phyloP scores from a whole-genome alignment of 2,113 vertebrate genomes.

The Hippocampus zosterae region DNA sequence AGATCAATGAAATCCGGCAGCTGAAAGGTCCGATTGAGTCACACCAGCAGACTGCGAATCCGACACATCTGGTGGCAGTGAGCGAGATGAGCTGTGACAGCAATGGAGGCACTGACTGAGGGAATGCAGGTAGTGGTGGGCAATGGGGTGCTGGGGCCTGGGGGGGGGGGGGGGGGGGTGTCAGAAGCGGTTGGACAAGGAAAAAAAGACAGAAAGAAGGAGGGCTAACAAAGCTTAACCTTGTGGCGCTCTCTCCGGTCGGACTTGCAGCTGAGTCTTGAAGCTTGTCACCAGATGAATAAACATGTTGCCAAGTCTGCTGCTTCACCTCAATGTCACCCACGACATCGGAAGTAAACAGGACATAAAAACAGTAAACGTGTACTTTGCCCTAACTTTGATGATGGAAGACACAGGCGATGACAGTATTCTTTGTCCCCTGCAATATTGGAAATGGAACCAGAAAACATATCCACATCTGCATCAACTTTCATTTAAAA shows the following conservation, averaged over 20 bases:
- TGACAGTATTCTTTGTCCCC: not conserved
- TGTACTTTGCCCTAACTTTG: not conserved
- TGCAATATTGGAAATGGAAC: no score
- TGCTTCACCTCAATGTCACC: not conserved
- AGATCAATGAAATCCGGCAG: constrained; percentile 34
- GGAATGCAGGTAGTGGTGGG: constrained; percentile 11
- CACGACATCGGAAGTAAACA: not conserved
- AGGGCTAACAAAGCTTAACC: not conserved
- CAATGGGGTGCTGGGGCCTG: not conserved
- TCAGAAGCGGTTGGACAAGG: not conserved
- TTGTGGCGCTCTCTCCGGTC: constrained; percentile 7
- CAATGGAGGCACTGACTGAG: constrained; percentile 11
- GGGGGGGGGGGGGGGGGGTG: constrained; percentile 7
- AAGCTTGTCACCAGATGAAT: constrained; percentile 10
- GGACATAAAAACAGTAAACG: not conserved
- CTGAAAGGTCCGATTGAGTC: constrained; percentile 17
- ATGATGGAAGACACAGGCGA: not conserved
- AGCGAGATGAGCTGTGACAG: not conserved
- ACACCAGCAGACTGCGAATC: constrained; percentile 14
- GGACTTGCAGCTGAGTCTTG: constrained; percentile 18
- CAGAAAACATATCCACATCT: no score
- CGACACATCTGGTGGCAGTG: constrained; percentile 34
- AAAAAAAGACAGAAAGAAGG: not conserved
- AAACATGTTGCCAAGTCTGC: not conserved
- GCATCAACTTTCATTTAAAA: no score